A percentile compares a stretch with the other conserved stretches of the same genome.
Evolutionary conservation across 2,113 vertebrate genomes (phyloP).

Genomic region (Leuciscus idus): DNA sequence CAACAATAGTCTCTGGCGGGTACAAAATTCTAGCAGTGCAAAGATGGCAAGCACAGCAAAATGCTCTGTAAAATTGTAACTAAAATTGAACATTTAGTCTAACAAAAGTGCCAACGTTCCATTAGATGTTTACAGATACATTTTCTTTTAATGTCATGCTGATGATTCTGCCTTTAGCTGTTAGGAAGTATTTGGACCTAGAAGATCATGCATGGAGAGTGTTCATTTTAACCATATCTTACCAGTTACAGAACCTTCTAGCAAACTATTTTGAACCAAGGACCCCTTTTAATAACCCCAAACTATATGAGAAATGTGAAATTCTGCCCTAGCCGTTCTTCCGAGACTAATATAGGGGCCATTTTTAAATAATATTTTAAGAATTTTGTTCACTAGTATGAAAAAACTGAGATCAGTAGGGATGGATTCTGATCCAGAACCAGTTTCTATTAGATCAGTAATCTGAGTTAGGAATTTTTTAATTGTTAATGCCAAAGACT

Average conservation of each 20-base stretch:
- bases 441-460: background rate
- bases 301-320: background rate
- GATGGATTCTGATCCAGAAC: background rate
- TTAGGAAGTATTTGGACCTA: background rate
- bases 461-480: too few relatives aligned
- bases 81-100: background rate
- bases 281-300: background rate
- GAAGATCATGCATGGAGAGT: background rate
- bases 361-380: background rate
- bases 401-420: background rate
- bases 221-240: background rate
- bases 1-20: background rate
- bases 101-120: background rate
- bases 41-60: background rate
- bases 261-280: background rate
- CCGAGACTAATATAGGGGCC: background rate
- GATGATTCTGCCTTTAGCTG: background rate
- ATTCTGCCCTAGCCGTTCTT: background rate
- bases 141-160: background rate
- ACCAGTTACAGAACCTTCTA: background rate
- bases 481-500: background rate
- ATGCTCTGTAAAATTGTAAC: background rate
- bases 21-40: background rate
- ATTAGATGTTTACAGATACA: background rate
- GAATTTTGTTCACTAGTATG: background rate